phyloP scores from a whole-genome alignment of 2,113 vertebrate genomes.

The Pangasianodon gigas region DNA sequence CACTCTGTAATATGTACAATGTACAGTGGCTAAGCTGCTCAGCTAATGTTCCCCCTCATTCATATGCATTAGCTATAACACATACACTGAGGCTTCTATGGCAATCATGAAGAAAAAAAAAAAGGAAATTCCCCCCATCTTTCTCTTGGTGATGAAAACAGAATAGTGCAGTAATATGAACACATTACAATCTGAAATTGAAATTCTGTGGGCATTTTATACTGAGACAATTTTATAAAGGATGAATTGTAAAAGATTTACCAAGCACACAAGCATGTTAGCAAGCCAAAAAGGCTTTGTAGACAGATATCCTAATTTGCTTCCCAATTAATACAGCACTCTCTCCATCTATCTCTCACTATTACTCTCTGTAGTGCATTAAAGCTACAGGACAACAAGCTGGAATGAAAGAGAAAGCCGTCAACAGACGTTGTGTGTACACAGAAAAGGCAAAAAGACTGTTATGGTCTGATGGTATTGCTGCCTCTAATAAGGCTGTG shows the following conservation, averaged over 20 bases:
- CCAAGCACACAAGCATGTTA: conserved; percentile 10
- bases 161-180: neutral
- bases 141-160: neutral
- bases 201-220: neutral
- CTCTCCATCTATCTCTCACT: neutral
- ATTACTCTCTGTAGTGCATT: neutral
- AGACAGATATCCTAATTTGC: conserved; percentile 12
- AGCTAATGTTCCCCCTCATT: neutral
- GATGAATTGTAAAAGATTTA: neutral
- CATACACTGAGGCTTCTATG: neutral
- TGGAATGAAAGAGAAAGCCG: neutral
- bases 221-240: neutral
- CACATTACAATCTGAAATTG: neutral
- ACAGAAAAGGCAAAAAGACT: neutral
- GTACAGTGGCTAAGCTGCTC: neutral
- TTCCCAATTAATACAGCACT: neutral
- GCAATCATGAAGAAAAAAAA: neutral
- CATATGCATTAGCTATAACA: neutral
- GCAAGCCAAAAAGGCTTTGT: conserved; percentile 20
- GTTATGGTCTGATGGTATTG: neutral
- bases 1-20: neutral
- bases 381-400: neutral
- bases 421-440: neutral
- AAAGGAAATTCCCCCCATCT: neutral
- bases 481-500: neutral